These are phyloP conservation scores for Brotogeris chrysoptera DNA, from an alignment of 2,797 vertebrate species.

Conservation along the genomic window DNA sequence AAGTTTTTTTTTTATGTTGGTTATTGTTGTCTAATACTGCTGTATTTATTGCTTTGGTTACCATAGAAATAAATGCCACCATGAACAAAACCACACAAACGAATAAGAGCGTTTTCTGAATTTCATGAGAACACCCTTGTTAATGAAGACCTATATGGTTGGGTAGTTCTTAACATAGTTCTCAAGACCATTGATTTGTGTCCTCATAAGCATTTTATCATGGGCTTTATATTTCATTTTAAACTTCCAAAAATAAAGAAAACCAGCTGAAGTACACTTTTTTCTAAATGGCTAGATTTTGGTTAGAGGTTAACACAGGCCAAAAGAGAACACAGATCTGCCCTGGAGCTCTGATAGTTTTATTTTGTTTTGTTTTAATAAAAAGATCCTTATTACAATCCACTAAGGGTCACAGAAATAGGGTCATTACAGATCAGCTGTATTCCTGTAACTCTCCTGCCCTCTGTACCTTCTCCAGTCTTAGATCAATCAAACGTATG, in stretches of 20 bases:
- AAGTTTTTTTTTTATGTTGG: background rate
- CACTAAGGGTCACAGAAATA: slow-evolving; percentile 17
- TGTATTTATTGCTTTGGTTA: slow-evolving; percentile 32
- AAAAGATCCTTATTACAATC: slow-evolving; percentile 38
- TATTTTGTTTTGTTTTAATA: slow-evolving; percentile 53
- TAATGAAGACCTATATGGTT: slow-evolving; percentile 8
- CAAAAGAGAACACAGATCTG: slow-evolving; percentile 40
- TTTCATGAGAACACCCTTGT: background rate
- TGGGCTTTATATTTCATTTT: slow-evolving; percentile 59
- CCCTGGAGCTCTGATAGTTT: slow-evolving; percentile 35
- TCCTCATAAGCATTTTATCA: slow-evolving; percentile 59
- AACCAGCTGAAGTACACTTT: slow-evolving; percentile 14
- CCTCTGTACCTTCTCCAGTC: background rate
- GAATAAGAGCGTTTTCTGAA: background rate
- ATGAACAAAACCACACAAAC: background rate
- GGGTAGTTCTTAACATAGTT: slow-evolving; percentile 5
- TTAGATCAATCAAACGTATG: background rate
- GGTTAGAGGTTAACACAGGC: slow-evolving; percentile 38
- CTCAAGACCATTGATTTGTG: slow-evolving; percentile 18
- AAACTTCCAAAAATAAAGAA: slow-evolving; percentile 54
- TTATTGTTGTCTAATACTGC: slow-evolving; percentile 12
- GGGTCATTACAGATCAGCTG: background rate
- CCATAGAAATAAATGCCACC: slow-evolving; percentile 37
- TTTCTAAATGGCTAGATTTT: slow-evolving; percentile 24
- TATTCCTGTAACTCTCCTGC: background rate